A percentile compares a stretch with the other conserved stretches of the same genome.
Evolutionary conservation across 1,140 invertebrate species (phyloP).

Genomic region (Drosophila navojoa): DNA sequence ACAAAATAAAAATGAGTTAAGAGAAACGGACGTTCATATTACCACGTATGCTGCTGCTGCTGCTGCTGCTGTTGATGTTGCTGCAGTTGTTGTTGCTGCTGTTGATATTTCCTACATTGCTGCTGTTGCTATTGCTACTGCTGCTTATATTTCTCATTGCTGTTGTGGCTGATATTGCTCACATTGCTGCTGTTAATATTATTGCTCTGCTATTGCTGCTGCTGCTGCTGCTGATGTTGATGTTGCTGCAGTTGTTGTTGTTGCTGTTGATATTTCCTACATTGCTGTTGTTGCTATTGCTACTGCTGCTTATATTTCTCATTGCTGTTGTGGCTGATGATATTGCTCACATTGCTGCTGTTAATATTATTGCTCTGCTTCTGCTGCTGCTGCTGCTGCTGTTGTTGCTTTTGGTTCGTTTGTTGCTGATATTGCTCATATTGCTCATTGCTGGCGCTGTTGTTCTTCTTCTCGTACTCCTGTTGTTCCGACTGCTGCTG

Average conservation of each 20-base stretch:
- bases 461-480: too few species aligned
- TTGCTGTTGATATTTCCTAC: not conserved
- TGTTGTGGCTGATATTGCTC: conserved; percentile 31
- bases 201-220: too few species aligned
- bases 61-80: conserved; percentile 1
- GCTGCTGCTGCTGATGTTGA: conserved; percentile 10
- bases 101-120: not conserved
- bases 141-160: not conserved
- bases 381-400: too few species aligned
- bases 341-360: too few species aligned
- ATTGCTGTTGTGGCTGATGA: conserved; percentile 24
- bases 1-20: conserved; percentile 74
- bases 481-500: not conserved
- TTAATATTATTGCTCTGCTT: too few species aligned
- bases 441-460: too few species aligned
- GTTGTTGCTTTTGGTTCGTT: too few species aligned
- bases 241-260: conserved; percentile 11
- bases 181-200: conserved; percentile 10
- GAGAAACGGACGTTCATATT: conserved; percentile 66
- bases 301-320: too few species aligned
- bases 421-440: too few species aligned
- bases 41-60: conserved; percentile 29
- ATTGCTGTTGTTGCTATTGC: not conserved
- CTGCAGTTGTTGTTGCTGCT: conserved; percentile 14
- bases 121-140: not conserved